phyloP scores from a whole-genome alignment of 1,140 invertebrate genomes.

The Leptinotarsa texana region DNA sequence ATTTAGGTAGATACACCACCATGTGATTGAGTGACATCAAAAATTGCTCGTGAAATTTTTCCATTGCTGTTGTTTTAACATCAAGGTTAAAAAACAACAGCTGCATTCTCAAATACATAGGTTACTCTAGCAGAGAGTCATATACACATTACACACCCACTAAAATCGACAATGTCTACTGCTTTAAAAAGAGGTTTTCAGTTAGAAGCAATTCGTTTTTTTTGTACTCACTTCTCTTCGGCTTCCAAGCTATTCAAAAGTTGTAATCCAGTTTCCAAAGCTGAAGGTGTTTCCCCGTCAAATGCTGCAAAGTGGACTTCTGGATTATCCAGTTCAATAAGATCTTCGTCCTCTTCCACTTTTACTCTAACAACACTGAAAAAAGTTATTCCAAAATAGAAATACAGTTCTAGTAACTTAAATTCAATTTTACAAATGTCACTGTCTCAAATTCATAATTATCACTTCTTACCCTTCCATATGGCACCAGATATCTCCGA shows the following conservation, averaged over 20 bases:
- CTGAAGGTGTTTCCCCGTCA: constrained; percentile 41
- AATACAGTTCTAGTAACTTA: not conserved
- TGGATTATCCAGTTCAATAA: constrained; percentile 43
- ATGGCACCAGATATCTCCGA: no score
- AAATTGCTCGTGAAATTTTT: no score
- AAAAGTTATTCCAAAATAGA: constrained; percentile 6
- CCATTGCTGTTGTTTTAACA: no score
- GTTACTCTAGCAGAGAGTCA: no score
- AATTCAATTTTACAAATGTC: not conserved
- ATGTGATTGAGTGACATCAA: no score
- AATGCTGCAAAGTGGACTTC: constrained; percentile 42
- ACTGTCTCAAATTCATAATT: not conserved
- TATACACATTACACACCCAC: no score
- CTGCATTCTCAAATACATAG: no score
- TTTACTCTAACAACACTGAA: constrained; percentile 40
- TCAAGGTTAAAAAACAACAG: no score
- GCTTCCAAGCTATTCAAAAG: constrained; percentile 47
- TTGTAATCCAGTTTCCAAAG: constrained; percentile 43
- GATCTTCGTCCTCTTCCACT: constrained; percentile 44
- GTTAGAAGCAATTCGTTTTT: no score
- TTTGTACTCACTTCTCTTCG: constrained; percentile 26
- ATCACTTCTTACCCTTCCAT: not conserved
- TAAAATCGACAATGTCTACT: no score
- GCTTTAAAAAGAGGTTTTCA: no score
- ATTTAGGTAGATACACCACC: no score